Base-by-base conservation (phyloP, 2,113 vertebrate species). In the Amazona guildingii region DNA sequence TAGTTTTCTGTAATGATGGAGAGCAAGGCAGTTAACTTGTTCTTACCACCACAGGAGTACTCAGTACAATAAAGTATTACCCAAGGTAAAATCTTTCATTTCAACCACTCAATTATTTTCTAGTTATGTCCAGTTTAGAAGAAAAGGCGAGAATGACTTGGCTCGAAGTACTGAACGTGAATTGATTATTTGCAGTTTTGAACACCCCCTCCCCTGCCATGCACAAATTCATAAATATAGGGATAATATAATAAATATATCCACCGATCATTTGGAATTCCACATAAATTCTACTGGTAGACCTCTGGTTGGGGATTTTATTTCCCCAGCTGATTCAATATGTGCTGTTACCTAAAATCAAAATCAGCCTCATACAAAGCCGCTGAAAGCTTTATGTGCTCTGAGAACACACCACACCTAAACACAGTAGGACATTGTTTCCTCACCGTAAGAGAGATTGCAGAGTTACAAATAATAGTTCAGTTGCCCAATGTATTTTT, bases 301-400 rank as follows among this genome's bases (percentile, higher is more conserved):
- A 68, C 43, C 88, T 94, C 67, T 90, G 68, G 33, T 78, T 46
- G 29, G 61, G 78, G 86, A 74, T 44, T 96, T 96, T 81, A 63
- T 94, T 88, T 87, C 54, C 95, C 73, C 8, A 10, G 67, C 59
- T 17, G 83, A 92, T 62, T 96, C 93, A 93, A 20, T 80, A 67
- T 86, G 82, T 90, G 70, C 94, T 96, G 90, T 94, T 97, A 84
- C 89, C 92, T 79, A 96, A 97, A 94, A 93, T 93, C 94, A 91
- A 96, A 96, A 93, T 88, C 97, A 96, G 66, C 92, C 80, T 90
- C 51, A 55, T 66, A 82, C 54, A 70, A 94, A 97, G 94, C 90
- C 3, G 96, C 90, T 97, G 97, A 97, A 97, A 97, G 98, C 51
- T 97, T 97, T 97, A 96, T 97, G 97, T 83, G 86, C 78, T 84